These are phyloP conservation scores for Clepsis dumicolana DNA, from an alignment of 2,888 invertebrate genomes.

Conservation along the genomic window DNA sequence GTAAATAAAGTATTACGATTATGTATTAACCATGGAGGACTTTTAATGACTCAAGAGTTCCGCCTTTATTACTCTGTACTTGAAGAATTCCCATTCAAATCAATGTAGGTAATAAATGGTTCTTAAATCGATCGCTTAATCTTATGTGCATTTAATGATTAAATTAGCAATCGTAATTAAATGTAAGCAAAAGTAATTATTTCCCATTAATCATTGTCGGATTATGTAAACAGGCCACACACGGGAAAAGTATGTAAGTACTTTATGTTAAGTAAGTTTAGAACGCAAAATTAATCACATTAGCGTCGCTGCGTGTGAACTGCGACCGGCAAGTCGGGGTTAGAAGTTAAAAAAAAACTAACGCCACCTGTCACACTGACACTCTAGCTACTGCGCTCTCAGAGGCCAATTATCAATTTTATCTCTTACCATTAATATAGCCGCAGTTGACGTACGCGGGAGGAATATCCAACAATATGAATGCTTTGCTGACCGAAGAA, in stretches of 20 bases:
- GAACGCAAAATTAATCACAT: slow-evolving; percentile 3
- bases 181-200: slow-evolving; percentile 7
- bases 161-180: slow-evolving; percentile 28
- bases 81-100: neutral
- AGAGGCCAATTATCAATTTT: too few species aligned
- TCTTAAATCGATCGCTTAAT: slow-evolving; percentile 22
- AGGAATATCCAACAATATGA: too few species aligned
- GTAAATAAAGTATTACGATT: too few species aligned
- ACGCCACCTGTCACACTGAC: too few species aligned
- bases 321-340: neutral
- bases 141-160: slow-evolving; percentile 20
- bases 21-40: neutral
- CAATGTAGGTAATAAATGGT: slow-evolving; percentile 12
- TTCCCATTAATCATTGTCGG: slow-evolving; percentile 13
- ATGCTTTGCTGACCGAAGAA: too few species aligned
- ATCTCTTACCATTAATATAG: too few species aligned
- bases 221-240: slow-evolving; percentile 35
- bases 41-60: neutral
- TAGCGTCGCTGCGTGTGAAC: neutral
- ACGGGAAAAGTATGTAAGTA: slow-evolving; percentile 5
- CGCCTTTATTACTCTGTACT: too few species aligned
- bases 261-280: slow-evolving; percentile 2
- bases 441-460: too few species aligned
- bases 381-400: too few species aligned
- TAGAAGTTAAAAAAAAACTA: neutral